Evolutionary conservation across 2,888 invertebrate genomes (phyloP).

Genomic region (Pegoplata infirma): DNA sequence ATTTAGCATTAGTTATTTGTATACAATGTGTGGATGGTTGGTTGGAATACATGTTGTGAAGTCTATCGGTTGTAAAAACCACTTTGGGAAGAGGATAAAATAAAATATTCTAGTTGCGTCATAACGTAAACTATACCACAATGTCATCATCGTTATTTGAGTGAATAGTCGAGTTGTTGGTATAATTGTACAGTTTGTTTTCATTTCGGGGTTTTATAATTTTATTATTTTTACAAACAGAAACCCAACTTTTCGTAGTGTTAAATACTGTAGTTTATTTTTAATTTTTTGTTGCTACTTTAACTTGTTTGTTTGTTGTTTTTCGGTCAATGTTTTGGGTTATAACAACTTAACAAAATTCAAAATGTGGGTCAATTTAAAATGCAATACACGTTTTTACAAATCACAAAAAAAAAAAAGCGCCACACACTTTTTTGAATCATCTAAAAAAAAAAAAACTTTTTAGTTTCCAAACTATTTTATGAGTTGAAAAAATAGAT

Average conservation of each 20-base stretch:
- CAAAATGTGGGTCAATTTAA: constrained; percentile 45
- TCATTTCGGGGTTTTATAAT: not conserved
- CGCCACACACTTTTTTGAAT: constrained; percentile 9
- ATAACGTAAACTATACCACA: constrained; percentile 44
- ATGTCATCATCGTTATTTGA: constrained; percentile 20
- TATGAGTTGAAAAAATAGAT: not conserved
- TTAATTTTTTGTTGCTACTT: constrained; percentile 9
- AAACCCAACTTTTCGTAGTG: not conserved
- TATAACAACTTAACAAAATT: constrained; percentile 16
- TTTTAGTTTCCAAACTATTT: not conserved
- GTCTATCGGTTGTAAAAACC: not conserved
- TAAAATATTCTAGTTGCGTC: constrained; percentile 58
- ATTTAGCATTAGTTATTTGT: not conserved
- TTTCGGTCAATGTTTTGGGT: constrained; percentile 46
- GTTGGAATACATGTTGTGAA: not conserved
- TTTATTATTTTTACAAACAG: constrained; percentile 11
- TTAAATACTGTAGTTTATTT: not conserved
- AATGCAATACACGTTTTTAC: constrained; percentile 51
- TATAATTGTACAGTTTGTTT: not conserved
- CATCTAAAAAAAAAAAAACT: not conserved
- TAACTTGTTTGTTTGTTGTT: constrained; percentile 45
- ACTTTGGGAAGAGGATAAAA: constrained; percentile 11
- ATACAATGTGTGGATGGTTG: not conserved
- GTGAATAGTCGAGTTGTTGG: too few relatives aligned
- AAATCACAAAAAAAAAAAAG: constrained; percentile 10